Base-by-base conservation (phyloP, 2,888 invertebrate species). In the Brachyptera risi region DNA sequence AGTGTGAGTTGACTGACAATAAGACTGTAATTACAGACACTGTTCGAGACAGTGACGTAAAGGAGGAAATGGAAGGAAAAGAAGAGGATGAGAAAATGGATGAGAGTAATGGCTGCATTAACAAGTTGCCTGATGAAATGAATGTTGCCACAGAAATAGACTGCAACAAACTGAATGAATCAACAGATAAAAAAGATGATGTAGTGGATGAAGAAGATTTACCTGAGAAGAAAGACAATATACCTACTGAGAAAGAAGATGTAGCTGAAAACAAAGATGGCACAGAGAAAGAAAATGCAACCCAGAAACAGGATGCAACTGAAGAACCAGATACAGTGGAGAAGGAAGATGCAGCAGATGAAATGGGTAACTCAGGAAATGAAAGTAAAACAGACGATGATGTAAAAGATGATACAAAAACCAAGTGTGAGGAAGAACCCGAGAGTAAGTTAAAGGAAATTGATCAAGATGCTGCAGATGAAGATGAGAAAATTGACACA, bases 361-460 rank as follows among this genome's bases (percentile, higher is more conserved):
- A 51, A 51, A 51, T 42, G 19, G 17, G 42, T 19, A 17, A 42
- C 7, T 7, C 19, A 42, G 19, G 42, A 51, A n/a, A 11, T 15
- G n/a, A 27, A 51, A 51, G n/a, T 15, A 51, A 54, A 51, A 51
- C n/a, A 47, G 17, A 38, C 17, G 26, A 27, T 23, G 35, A 50
- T 37, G 35, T 17, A 24, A 42, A 11, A 23, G 56, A 51, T 17
- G 24, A 17, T n/a, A 44, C 17, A 13, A 2, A 19, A 26, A n/a
- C 19, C 11, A 44, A 44, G 19, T 4, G 63, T 27, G 66, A 66
- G 17, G 67, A 67, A 60, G 56, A 59, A 19, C 38, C 40, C 37
- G 5, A n/a, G n/a, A n/a, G n/a, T n/a, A n/a, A n/a, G n/a, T n/a
- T n/a, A n/a, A n/a, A n/a, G n/a, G n/a, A n/a, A n/a, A n/a, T n/a